A percentile compares a stretch with the other conserved stretches of the same genome.
phyloP scores from a whole-genome alignment of 2,797 vertebrate species.

The Taeniopygia guttata region DNA sequence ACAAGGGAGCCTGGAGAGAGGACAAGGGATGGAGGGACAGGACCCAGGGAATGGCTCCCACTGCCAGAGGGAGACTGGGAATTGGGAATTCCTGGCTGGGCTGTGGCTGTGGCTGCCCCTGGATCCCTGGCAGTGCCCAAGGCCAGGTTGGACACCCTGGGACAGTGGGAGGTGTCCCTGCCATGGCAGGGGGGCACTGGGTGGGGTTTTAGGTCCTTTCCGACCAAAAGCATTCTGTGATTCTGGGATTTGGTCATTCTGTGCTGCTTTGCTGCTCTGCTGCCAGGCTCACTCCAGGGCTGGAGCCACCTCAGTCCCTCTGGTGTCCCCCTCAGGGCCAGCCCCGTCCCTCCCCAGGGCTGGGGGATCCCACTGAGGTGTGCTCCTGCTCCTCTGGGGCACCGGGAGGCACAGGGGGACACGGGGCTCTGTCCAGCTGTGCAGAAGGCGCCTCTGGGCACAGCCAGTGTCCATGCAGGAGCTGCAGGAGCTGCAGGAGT shows the following conservation, averaged over 20 bases:
- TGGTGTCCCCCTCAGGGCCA: fast-evolving
- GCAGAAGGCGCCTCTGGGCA: neutral
- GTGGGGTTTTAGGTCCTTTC: fast-evolving
- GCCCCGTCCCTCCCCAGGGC: neutral
- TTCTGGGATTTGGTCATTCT: neutral
- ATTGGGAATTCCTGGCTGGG: neutral
- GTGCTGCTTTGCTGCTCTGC: fast-evolving
- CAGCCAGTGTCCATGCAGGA: neutral
- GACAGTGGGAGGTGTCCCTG: neutral
- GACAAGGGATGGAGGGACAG: neutral
- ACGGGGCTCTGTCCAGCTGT: neutral
- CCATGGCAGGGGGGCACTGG: fast-evolving
- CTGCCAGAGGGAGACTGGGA: neutral
- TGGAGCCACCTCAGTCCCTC: neutral
- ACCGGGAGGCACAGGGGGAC: fast-evolving
- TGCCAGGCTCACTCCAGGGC: fast-evolving
- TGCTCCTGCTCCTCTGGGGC: neutral
- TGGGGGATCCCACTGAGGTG: neutral
- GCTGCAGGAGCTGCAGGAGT: too few species aligned
- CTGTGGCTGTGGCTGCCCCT: neutral
- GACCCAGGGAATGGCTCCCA: neutral
- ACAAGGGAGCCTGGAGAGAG: neutral
- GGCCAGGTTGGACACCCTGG: neutral
- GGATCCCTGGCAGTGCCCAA: neutral
- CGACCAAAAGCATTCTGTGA: too few species aligned